Percentiles rank a stretch among this genome's conserved stretches.
phyloP scores from a whole-genome alignment of 2,888 invertebrate genomes.

The Nematopogon swammerdamellus region DNA sequence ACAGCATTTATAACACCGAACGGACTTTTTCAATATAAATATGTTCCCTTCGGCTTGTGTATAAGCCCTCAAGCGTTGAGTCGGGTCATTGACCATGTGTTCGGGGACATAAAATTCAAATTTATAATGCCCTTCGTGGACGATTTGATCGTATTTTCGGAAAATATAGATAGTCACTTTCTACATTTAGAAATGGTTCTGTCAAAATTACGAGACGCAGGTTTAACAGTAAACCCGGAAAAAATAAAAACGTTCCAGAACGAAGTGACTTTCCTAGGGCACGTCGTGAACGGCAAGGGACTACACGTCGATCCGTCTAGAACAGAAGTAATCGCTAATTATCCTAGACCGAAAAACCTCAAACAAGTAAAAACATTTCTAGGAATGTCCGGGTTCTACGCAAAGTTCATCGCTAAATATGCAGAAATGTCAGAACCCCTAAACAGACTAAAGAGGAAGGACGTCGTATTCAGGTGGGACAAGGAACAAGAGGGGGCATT shows the following conservation, averaged over 20 bases:
- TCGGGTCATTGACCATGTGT: not conserved
- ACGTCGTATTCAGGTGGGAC: not conserved
- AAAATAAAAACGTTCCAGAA: not conserved
- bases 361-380: conserved; percentile 7
- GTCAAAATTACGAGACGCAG: not conserved
- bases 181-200: not conserved
- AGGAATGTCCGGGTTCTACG: conserved; percentile 6
- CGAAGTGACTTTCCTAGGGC: conserved; percentile 1
- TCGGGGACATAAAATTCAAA: conserved; percentile 3
- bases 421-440: conserved; percentile 5
- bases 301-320: conserved; percentile 2
- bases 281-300: not conserved
- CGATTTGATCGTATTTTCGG: conserved; percentile 2
- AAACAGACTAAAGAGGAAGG: not conserved
- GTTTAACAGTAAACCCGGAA: not conserved
- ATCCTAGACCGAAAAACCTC: conserved; percentile 4
- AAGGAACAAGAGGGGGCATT: not conserved
- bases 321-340: conserved; percentile 4
- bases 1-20: not conserved
- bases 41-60: not conserved
- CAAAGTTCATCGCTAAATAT: conserved; percentile 5
- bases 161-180: not conserved
- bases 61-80: not conserved
- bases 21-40: not conserved
- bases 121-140: conserved; percentile 5